Evolutionary conservation across 2,113 vertebrate species (phyloP).

Genomic region (Cryptoleucopteryx plumbea): DNA sequence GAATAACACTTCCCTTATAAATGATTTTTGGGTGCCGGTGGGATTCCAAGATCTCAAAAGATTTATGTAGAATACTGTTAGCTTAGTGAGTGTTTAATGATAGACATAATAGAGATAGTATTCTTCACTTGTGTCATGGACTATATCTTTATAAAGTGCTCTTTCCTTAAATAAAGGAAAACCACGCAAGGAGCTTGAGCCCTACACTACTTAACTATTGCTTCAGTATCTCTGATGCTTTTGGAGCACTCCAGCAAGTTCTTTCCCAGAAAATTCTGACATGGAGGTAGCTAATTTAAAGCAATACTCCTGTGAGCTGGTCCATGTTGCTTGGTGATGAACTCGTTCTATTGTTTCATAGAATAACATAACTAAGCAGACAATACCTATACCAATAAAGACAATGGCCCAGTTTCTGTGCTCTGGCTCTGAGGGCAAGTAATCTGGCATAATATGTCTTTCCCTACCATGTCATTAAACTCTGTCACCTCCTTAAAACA

Average conservation of each 20-base stretch:
- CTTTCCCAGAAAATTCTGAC: not conserved
- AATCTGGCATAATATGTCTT: not conserved
- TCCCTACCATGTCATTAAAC: not conserved
- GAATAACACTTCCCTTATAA: not conserved
- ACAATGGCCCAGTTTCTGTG: not conserved
- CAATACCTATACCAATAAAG: not conserved
- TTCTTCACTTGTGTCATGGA: not conserved
- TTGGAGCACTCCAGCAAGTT: not conserved
- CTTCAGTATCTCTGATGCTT: not conserved
- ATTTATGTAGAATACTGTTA: not conserved
- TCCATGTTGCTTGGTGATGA: not conserved
- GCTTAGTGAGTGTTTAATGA: not conserved
- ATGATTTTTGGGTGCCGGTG: not conserved
- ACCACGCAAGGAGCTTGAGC: not conserved
- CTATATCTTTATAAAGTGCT: not conserved
- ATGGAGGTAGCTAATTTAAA: not conserved
- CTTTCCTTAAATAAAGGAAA: not conserved
- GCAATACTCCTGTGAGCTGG: not conserved
- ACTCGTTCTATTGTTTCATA: not conserved
- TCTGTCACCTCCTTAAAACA: not conserved
- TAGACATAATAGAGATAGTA: not conserved
- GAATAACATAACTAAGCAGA: not conserved
- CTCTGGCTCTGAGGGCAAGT: not conserved
- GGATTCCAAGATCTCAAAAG: not conserved
- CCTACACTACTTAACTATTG: not conserved